Percentiles rank a stretch among this genome's conserved stretches.
These are phyloP conservation scores for Macaria notata DNA, from an alignment of 2,888 invertebrate species.

Conservation along the genomic window DNA sequence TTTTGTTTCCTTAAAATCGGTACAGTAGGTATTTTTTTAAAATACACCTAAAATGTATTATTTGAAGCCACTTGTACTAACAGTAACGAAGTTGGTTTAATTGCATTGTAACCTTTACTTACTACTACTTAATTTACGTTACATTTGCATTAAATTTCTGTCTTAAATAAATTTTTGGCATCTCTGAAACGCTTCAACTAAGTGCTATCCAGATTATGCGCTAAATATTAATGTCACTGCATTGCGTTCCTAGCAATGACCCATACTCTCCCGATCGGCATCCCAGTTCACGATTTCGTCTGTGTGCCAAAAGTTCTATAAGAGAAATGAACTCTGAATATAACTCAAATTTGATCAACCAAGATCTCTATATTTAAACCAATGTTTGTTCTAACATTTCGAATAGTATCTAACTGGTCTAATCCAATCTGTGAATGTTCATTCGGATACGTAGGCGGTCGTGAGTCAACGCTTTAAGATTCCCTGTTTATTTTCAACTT, in stretches of 20 bases:
- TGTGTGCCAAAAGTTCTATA: conserved; percentile 39
- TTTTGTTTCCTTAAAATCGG: too few species aligned
- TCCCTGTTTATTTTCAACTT: not conserved
- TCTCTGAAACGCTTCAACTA: too few species aligned
- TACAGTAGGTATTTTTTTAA: too few species aligned
- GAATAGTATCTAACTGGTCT: conserved; percentile 19
- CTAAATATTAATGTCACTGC: conserved; percentile 8
- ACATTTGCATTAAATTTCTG: too few species aligned
- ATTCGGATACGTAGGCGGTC: conserved; percentile 13
- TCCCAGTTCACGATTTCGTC: conserved; percentile 30
- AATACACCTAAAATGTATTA: too few species aligned
- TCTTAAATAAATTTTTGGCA: too few species aligned
- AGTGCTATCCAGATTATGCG: not conserved
- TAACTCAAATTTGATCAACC: conserved; percentile 1
- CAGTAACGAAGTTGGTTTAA: too few species aligned
- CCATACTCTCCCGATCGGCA: conserved; percentile 1
- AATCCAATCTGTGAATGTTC: conserved; percentile 9
- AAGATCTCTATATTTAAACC: not conserved
- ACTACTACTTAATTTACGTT: too few species aligned
- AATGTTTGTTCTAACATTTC: too few species aligned
- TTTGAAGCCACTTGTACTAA: too few species aligned
- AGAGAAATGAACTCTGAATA: conserved; percentile 22
- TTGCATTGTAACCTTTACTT: too few species aligned
- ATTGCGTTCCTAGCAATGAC: conserved; percentile 8
- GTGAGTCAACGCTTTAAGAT: conserved; percentile 18